Percentiles rank a stretch among this genome's conserved stretches.
phyloP scores from a whole-genome alignment of 2,113 vertebrate genomes.

The Phodopus roborovskii region DNA sequence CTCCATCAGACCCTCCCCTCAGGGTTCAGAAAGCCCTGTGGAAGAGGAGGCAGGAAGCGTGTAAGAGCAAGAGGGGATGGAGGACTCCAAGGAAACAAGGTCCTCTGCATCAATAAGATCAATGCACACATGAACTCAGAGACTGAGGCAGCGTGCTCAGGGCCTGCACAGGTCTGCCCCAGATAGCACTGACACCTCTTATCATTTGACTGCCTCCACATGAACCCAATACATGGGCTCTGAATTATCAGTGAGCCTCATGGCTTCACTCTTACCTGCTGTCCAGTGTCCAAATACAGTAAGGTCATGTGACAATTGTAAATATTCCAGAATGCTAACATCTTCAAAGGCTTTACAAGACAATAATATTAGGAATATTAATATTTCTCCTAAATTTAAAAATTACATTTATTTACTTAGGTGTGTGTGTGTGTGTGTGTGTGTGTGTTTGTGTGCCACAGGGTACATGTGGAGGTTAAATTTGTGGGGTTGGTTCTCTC shows the following conservation, averaged over 20 bases:
- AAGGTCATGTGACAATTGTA: not conserved
- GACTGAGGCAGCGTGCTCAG: not conserved
- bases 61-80: not conserved
- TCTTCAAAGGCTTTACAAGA: not conserved
- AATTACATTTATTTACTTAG: not conserved
- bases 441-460: not conserved
- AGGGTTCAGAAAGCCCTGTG: not conserved
- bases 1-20: not conserved
- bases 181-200: not conserved
- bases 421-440: not conserved
- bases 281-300: not conserved
- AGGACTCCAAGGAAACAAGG: not conserved
- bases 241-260: not conserved
- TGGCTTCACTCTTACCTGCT: not conserved
- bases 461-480: not conserved
- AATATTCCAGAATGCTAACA: not conserved
- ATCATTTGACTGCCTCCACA: not conserved
- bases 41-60: not conserved
- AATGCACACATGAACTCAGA: not conserved
- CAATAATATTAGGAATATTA: not conserved
- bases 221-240: no score
- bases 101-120: not conserved
- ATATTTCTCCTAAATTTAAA: not conserved
- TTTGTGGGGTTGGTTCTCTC: not conserved
- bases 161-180: not conserved